phyloP scores from a whole-genome alignment of 2,888 invertebrate species.

The Gasteruption jaculator region DNA sequence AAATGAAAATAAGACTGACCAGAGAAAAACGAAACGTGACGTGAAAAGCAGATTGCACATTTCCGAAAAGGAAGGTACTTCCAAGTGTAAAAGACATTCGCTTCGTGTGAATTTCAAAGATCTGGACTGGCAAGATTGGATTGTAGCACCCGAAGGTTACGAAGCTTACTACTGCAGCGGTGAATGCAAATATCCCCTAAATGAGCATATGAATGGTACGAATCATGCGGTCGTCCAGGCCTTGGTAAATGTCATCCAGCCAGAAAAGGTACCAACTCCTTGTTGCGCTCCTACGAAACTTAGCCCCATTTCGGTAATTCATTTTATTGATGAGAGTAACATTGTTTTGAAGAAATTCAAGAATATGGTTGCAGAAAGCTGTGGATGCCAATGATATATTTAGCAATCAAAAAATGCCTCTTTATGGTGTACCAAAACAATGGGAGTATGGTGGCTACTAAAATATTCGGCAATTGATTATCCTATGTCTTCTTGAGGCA shows the following conservation, averaged over 20 bases:
- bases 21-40: neutral
- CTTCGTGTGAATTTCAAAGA: conserved; percentile 87
- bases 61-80: conserved; percentile 39
- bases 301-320: conserved; percentile 79
- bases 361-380: conserved; percentile 93
- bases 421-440: too few relatives aligned
- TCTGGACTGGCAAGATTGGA: conserved; percentile 87
- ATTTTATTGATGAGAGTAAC: conserved; percentile 81
- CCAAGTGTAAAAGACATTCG: conserved; percentile 74
- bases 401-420: too few relatives aligned
- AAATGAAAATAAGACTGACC: conserved; percentile 40
- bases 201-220: conserved; percentile 86
- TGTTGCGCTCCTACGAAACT: conserved; percentile 87
- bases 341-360: conserved; percentile 87
- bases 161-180: conserved; percentile 88
- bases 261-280: conserved; percentile 74
- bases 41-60: conserved; percentile 6
- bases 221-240: conserved; percentile 93
- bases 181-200: conserved; percentile 85
- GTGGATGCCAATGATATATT: conserved; percentile 82
- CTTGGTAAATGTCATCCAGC: conserved; percentile 74
- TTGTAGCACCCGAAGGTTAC: conserved; percentile 90
- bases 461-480: too few relatives aligned
- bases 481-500: too few relatives aligned
- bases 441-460: too few relatives aligned